Evolutionary conservation across 2,888 invertebrate genomes (phyloP), one percentile per base, ranked within the genome.

Genomic region (Polydrusus cervinus): DNA sequence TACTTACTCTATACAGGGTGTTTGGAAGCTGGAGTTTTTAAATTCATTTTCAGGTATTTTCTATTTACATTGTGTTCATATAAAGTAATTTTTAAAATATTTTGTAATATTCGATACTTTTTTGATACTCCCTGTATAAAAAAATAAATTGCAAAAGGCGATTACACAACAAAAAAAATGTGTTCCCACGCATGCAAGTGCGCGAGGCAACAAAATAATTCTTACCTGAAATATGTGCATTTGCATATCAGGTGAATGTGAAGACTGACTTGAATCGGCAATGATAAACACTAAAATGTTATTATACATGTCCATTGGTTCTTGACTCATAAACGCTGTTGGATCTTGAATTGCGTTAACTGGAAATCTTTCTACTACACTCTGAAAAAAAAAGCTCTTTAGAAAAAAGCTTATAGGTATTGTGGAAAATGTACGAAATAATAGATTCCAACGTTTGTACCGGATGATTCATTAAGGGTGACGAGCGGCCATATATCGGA

Each of bases 211-310:
- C 18, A 30, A 72, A 68, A 49, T 13, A 55, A 20, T 60, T 81
- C 87, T 88, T 82, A 93, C 93, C 91, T 93, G 97, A 89, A 95
- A 95, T 86, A 99, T 99, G 89, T 99, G 99, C 94, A 99, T 98
- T 90, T 99, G 99, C 94, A 99, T 98, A 90, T 99, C 99, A 5
- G 97, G 92, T 57, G 92, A 90, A 74, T 91, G 91, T 55, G 90
- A 89, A 18, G 76, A 70, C 51, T 90, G 89, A 77, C 90, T 91
- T 57, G 90, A 87, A 83, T 89, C 93, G 7, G 86, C 84, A 78
- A 99, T 97, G 81, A 98, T 97, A 89, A 99, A 99, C 40, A 99
- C 95, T 84, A 99, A 90, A 85, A 99, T 97, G 88, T 99, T 99
- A 89, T 99, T 99, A 90, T 99, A 99, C 85, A 98, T 93, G 88